phyloP scores from a whole-genome alignment of 2,888 invertebrate species.

The Stramonita haemastoma region DNA sequence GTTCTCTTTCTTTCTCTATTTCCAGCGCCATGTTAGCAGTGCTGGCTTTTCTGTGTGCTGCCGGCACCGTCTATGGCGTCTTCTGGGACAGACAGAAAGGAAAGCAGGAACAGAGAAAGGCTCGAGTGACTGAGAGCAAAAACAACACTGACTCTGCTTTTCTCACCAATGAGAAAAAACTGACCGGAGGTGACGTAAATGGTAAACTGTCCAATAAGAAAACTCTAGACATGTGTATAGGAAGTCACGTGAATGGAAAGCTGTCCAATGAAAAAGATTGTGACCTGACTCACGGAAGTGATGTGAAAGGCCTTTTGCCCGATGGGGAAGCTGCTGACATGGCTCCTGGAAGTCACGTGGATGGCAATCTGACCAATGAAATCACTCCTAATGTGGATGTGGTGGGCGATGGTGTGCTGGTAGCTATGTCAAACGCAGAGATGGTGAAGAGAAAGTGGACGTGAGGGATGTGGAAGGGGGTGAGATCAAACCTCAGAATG shows the following conservation, averaged over 20 bases:
- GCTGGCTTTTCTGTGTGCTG: not conserved
- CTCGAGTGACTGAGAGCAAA: not conserved
- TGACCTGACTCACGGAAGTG: not conserved
- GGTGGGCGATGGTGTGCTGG: not conserved
- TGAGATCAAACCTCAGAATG: not conserved
- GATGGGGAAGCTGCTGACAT: not conserved
- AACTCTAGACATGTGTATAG: not conserved
- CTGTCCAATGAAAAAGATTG: not conserved
- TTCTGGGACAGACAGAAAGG: not conserved
- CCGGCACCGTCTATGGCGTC: constrained; percentile 7
- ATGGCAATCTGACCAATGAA: not conserved
- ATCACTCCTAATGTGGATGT: not conserved
- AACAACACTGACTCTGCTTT: not conserved
- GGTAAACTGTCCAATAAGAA: not conserved
- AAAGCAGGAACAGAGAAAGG: not conserved
- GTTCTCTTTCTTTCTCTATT: not conserved
- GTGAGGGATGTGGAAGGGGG: not conserved
- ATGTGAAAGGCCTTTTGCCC: not conserved
- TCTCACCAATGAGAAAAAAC: no score
- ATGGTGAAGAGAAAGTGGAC: not conserved
- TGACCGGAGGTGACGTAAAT: no score
- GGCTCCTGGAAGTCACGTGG: not conserved
- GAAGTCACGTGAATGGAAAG: not conserved
- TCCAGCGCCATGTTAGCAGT: not conserved
- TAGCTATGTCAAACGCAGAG: not conserved